Evolutionary conservation across 2,888 invertebrate species (phyloP), one percentile per base, ranked within the genome.

Genomic region (Seira musarum): DNA sequence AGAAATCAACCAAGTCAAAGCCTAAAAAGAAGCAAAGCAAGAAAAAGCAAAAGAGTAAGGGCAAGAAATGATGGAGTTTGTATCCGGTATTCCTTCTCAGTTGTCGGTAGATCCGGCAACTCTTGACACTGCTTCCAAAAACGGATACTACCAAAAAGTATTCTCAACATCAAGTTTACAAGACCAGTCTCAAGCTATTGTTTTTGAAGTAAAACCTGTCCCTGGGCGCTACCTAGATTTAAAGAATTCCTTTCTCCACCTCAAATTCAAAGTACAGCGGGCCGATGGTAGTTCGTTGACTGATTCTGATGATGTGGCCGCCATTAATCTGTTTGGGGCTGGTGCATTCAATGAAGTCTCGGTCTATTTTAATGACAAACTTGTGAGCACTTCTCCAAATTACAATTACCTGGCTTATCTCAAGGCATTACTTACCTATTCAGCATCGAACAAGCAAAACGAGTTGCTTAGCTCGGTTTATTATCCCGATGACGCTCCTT

Each of bases 1-100:
- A 60, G 19, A 19, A 35, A 30, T 17, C 46, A 70, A 69, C n/a
- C 22, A 67, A 17, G 15, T 8, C 25, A 25, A 65, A 35, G 6
- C 17, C 10, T 17, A 30, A 30, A 5, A 30, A 30, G 8, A 30
- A 30, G 8, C 8, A n/a, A 70, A 69, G 10, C 22, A 67, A 17
- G 15, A 21, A 65, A 25, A 65, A 35, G 6, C 17, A 17, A 35
- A 30, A 30, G 2, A 30, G 8, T 5, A 30, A 30, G 8, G 2
- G 5, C 35, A 53, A 57, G n/a, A 49, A 69, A 46, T 67, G 24
- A 71, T 71, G 71, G 71, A 71, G 17, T 1, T 61, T 25, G n/a
- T 30, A 35, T 61, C 46, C 10, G 22, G 63, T 24, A 30, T 30
- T 30, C 30, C 30, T 30, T 30, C 30, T 46, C 40, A 64, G 15